phyloP scores from a whole-genome alignment of 2,888 invertebrate genomes.

The Nebria brevicollis region DNA sequence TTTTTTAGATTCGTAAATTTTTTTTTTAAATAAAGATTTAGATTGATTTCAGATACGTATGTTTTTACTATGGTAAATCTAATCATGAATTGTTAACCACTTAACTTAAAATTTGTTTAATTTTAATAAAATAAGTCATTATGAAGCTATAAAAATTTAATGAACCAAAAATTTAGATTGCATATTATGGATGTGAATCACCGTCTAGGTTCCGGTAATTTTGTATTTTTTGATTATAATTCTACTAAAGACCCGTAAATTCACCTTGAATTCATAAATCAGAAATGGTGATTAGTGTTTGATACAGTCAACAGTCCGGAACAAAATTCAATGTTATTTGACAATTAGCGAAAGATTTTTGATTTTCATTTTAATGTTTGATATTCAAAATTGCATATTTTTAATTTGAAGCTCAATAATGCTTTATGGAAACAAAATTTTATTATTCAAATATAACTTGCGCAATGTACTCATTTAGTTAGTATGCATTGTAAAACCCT shows the following conservation, averaged over 20 bases:
- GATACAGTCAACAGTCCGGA: too few relatives aligned
- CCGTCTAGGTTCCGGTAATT: background rate
- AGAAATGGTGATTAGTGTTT: too few relatives aligned
- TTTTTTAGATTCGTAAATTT: background rate
- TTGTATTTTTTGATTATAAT: background rate
- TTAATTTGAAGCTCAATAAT: too few relatives aligned
- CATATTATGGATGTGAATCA: background rate
- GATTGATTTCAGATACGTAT: background rate
- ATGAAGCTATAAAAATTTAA: background rate
- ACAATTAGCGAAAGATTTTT: too few relatives aligned
- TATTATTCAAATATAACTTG: too few relatives aligned
- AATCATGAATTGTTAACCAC: background rate
- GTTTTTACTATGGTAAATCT: background rate
- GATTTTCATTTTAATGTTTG: too few relatives aligned
- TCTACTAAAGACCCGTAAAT: background rate
- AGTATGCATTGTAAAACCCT: too few relatives aligned
- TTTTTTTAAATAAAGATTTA: background rate
- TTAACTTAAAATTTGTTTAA: background rate
- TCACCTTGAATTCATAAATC: background rate
- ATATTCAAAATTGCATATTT: too few relatives aligned
- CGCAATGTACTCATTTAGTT: too few relatives aligned
- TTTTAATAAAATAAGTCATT: background rate
- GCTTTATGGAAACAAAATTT: too few relatives aligned
- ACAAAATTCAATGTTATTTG: too few relatives aligned
- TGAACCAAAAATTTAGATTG: background rate